These are phyloP conservation scores for Peromyscus eremicus DNA, from an alignment of 2,797 vertebrate genomes.

Conservation along the genomic window DNA sequence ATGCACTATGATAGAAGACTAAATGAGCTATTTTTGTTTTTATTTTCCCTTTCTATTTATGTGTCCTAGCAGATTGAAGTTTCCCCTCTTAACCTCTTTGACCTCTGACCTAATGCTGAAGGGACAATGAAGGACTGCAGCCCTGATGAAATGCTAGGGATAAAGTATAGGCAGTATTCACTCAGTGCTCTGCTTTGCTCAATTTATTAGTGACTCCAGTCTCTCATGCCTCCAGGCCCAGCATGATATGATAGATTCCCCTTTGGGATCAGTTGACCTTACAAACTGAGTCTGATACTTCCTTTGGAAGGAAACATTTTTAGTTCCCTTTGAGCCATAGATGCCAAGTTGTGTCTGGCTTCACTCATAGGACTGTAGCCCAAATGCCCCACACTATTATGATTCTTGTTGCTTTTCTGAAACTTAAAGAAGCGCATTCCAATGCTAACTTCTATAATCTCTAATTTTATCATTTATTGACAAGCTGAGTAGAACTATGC, in stretches of 20 bases:
- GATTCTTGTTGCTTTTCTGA: neutral
- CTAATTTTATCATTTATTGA: constrained; percentile 5
- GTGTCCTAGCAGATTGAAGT: neutral
- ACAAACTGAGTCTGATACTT: neutral
- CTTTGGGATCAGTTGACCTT: neutral
- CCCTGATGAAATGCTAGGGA: neutral
- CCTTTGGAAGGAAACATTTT: neutral
- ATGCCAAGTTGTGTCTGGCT: neutral
- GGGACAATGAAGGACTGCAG: neutral
- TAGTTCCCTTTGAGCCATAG: neutral
- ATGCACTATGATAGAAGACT: neutral
- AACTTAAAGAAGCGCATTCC: neutral
- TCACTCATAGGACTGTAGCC: neutral
- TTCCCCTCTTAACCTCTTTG: neutral
- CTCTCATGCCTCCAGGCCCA: neutral
- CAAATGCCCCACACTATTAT: neutral
- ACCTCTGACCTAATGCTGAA: neutral
- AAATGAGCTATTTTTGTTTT: neutral
- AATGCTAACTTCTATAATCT: neutral
- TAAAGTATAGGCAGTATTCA: neutral
- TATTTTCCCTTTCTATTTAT: neutral
- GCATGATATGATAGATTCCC: neutral
- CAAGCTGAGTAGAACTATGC: neutral
- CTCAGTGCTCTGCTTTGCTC: neutral
- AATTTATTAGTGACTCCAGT: neutral